phyloP scores from a whole-genome alignment of 1,140 invertebrate species.

The Habropoda laboriosa region DNA sequence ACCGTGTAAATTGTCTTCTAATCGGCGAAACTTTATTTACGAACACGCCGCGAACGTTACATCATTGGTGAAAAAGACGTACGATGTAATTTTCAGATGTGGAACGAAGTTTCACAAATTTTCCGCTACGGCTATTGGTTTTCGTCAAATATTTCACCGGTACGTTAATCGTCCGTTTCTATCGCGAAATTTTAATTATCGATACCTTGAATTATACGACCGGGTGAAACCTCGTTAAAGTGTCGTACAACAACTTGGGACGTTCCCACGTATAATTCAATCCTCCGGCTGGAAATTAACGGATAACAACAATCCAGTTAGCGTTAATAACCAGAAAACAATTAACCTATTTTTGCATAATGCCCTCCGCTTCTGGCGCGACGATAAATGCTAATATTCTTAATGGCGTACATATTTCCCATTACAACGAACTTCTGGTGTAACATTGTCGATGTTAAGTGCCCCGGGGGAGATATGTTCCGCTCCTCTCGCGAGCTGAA shows the following conservation, averaged over 20 bases:
- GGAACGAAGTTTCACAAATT: neutral
- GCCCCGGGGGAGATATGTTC: neutral
- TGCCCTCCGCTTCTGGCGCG: neutral
- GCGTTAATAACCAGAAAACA: constrained; percentile 34
- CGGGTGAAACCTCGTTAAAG: neutral
- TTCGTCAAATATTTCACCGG: neutral
- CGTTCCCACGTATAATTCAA: neutral
- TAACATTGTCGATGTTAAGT: neutral
- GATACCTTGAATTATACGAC: too few species aligned
- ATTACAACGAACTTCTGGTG: neutral
- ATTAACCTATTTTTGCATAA: constrained; percentile 56
- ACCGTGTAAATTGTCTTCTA: neutral
- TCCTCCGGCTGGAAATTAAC: constrained; percentile 47
- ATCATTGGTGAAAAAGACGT: neutral
- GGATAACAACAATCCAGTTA: constrained; percentile 54
- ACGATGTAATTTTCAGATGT: neutral
- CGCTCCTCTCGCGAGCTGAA: neutral
- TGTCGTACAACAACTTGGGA: neutral
- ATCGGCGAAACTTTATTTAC: neutral
- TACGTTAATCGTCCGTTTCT: neutral
- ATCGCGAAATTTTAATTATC: too few species aligned
- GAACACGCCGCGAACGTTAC: too few species aligned
- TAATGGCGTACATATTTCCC: constrained; percentile 41
- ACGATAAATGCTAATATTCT: constrained; percentile 58
- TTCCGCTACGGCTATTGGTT: neutral